Evolutionary conservation across 2,888 invertebrate genomes (phyloP).

Genomic region (Branchinecta sandiegonensis): DNA sequence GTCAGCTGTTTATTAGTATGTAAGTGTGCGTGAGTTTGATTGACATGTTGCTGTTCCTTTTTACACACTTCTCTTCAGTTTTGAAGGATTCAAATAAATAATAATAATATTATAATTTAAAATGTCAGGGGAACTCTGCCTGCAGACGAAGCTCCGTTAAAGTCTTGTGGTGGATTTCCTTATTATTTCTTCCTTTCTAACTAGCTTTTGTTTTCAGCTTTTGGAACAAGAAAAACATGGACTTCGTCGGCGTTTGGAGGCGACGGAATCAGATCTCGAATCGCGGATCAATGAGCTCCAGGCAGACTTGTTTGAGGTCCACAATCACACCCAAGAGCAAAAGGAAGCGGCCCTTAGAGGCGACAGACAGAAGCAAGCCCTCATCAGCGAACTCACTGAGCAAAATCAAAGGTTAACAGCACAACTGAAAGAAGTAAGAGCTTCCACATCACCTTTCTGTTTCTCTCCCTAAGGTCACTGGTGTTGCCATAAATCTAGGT

Average conservation of each 20-base stretch:
- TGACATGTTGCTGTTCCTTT: too few species aligned
- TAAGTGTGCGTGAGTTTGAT: too few species aligned
- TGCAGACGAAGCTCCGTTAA: too few species aligned
- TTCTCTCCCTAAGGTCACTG: not conserved
- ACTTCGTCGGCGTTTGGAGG: constrained; percentile 65
- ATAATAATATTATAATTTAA: too few species aligned
- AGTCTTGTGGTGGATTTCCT: too few species aligned
- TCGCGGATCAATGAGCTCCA: constrained; percentile 71
- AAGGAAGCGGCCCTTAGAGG: constrained; percentile 34
- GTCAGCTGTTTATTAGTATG: too few species aligned
- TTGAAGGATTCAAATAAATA: too few species aligned
- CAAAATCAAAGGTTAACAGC: constrained; percentile 74
- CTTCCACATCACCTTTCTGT: not conserved
- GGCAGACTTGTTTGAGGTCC: constrained; percentile 66
- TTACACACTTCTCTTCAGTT: too few species aligned
- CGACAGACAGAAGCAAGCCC: constrained; percentile 56
- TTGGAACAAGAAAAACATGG: constrained; percentile 86
- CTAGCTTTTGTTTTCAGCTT: constrained; percentile 44
- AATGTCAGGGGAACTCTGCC: too few species aligned
- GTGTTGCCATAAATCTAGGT: not conserved
- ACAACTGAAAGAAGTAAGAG: constrained; percentile 59
- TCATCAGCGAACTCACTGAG: constrained; percentile 68
- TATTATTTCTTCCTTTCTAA: too few species aligned
- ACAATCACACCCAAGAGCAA: constrained; percentile 51
- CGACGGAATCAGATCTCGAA: constrained; percentile 75